Conservation (phyloP, 2,113 vertebrate genomes). For the Hippocampus comes region DNA sequence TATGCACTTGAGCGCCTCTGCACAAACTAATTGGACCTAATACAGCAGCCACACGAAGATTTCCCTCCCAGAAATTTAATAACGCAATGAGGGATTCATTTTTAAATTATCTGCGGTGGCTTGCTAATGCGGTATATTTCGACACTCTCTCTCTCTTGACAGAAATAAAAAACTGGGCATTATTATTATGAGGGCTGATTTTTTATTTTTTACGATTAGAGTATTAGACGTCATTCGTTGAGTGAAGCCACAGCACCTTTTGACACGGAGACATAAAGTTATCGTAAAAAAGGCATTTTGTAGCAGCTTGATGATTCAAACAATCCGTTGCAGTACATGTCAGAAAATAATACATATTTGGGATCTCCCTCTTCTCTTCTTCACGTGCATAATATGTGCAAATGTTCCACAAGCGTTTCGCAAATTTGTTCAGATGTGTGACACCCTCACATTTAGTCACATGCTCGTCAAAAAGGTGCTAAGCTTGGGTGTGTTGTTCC, state of each 20-base stretch:
- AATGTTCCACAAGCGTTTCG: not conserved
- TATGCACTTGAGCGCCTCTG: too few species aligned
- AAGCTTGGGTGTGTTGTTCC: conserved; percentile 54
- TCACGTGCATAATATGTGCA: not conserved
- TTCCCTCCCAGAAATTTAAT: not conserved
- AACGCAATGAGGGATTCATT: not conserved
- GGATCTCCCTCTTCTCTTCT: not conserved
- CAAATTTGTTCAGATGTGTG: conserved; percentile 1
- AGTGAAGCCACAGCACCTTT: not conserved
- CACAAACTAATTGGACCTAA: not conserved
- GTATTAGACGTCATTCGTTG: not conserved
- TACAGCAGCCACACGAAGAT: not conserved
- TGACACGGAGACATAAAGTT: not conserved
- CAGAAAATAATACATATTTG: not conserved
- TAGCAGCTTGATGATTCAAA: not conserved
- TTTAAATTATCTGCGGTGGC: not conserved
- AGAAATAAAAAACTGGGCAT: too few species aligned
- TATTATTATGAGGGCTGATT: not conserved
- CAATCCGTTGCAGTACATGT: too few species aligned
- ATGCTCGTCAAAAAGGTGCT: conserved; percentile 16
- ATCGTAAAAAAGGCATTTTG: not conserved
- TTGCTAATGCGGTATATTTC: not conserved
- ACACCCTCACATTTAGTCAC: conserved; percentile 45
- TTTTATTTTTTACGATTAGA: not conserved
- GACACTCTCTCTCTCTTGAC: not conserved